Percentiles rank a stretch among this genome's conserved stretches.
Evolutionary conservation across 2,113 vertebrate species (phyloP).

Genomic region (Dipodomys ordii): DNA sequence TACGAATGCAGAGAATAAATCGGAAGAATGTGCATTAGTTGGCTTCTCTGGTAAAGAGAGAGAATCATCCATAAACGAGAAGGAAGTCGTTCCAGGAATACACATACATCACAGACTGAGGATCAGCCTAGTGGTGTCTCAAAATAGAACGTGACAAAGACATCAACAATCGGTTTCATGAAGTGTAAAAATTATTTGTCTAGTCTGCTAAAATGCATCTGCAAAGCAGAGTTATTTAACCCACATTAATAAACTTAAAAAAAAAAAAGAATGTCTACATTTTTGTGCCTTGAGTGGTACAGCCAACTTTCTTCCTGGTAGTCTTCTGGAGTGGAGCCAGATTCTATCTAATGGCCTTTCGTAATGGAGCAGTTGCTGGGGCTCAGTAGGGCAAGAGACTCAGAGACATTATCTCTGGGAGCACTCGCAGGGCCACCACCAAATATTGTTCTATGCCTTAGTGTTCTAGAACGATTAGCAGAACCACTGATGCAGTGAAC

Average conservation of each 20-base stretch:
- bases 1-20: background rate
- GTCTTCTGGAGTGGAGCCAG: background rate
- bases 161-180: background rate
- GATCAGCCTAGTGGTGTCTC: background rate
- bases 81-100: background rate
- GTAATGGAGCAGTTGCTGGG: background rate
- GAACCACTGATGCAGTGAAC: background rate
- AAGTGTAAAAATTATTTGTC: background rate
- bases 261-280: background rate
- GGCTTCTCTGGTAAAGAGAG: background rate
- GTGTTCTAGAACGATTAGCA: background rate
- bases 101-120: background rate
- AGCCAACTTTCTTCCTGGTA: background rate
- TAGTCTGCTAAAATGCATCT: background rate
- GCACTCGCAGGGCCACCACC: background rate
- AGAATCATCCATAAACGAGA: background rate
- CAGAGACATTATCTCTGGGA: too few relatives aligned
- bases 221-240: background rate
- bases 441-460: background rate
- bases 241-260: background rate
- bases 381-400: too few relatives aligned
- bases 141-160: slow-evolving; percentile 12
- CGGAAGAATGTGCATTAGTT: background rate
- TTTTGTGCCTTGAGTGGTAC: background rate
- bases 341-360: background rate